A percentile compares a stretch with the other conserved stretches of the same genome.
These are phyloP conservation scores for Heterocephalus glaber DNA, from an alignment of 2,113 vertebrate genomes.

Conservation along the genomic window DNA sequence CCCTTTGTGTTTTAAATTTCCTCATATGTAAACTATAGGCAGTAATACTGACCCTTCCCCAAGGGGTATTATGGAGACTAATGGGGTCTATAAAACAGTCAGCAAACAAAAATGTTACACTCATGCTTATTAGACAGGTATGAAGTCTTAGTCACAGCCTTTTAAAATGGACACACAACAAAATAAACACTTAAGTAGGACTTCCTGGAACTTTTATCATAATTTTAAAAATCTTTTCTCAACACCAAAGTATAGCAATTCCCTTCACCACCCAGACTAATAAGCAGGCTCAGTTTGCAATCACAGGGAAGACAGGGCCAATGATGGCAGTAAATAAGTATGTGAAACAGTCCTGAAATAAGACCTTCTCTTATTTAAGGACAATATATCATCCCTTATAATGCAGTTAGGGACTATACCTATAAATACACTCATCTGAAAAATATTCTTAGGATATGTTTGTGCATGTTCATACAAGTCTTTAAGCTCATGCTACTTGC, in stretches of 20 bases:
- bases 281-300: background rate
- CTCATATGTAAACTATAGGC: slow-evolving; percentile 67
- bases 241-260: background rate
- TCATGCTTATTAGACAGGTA: slow-evolving; percentile 67
- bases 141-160: slow-evolving; percentile 58
- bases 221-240: slow-evolving; percentile 37
- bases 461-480: slow-evolving; percentile 22
- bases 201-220: slow-evolving; percentile 40
- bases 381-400: background rate
- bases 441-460: slow-evolving; percentile 53
- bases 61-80: slow-evolving; percentile 53
- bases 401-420: slow-evolving; percentile 37
- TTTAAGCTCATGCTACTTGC: slow-evolving; percentile 3
- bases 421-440: slow-evolving; percentile 52
- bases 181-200: slow-evolving; percentile 57
- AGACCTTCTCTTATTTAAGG: background rate
- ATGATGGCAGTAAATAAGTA: background rate
- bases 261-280: background rate
- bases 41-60: slow-evolving; percentile 57
- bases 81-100: slow-evolving; percentile 53
- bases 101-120: slow-evolving; percentile 57
- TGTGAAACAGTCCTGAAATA: slow-evolving; percentile 37
- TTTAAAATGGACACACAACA: slow-evolving; percentile 64
- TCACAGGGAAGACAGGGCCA: slow-evolving; percentile 46
- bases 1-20: slow-evolving; percentile 68